Evolutionary conservation across 2,797 vertebrate species (phyloP), one percentile per base, ranked within the genome.

Genomic region (Protonibea diacanthus): DNA sequence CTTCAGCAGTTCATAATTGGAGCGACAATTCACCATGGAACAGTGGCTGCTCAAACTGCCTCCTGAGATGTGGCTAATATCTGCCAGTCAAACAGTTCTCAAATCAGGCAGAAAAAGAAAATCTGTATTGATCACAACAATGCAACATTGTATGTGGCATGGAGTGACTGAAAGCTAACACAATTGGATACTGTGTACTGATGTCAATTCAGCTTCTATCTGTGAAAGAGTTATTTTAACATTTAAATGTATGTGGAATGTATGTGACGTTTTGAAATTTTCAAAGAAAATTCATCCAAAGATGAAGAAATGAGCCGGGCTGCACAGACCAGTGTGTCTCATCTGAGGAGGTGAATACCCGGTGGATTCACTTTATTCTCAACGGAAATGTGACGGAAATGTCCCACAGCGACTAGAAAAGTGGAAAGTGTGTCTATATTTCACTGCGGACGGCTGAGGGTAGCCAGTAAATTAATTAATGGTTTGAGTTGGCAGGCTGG

Each of bases 1-100:
- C 88, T 92, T 93, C 92, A 93, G 91, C 89, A 90, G 87, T 92
- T 92, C 90, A 91, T 93, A 93, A 93, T 92, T 91, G 87, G 87
- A 92, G 85, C 77, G 78, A 92, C 88, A 90, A 90, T 90, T 92
- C 91, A 89, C 78, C 73, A 49, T 52, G 83, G 78, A 85, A 80
- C 86, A 79, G 87, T 82, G 77, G 78, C 85, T 86, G 84, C 81
- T 90, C 80, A 83, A 81, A 79, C 78, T 10, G 74, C 82, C 85
- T 90, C 85, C 66, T 83, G 88, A 91, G 90, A 88, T 64, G 79
- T 78, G 61, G 83, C 80, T 83, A 88, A 89, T 88, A 89, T 88
- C 84, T 83, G 86, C 84, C 85, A 79, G 68, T 85, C 80, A 85
- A 67, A 86, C 52, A 52, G 29, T 58, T 53, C 59, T 61, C 59